These are phyloP conservation scores for Elymnias hypermnestra DNA, from an alignment of 1,140 invertebrate genomes.

Conservation along the genomic window DNA sequence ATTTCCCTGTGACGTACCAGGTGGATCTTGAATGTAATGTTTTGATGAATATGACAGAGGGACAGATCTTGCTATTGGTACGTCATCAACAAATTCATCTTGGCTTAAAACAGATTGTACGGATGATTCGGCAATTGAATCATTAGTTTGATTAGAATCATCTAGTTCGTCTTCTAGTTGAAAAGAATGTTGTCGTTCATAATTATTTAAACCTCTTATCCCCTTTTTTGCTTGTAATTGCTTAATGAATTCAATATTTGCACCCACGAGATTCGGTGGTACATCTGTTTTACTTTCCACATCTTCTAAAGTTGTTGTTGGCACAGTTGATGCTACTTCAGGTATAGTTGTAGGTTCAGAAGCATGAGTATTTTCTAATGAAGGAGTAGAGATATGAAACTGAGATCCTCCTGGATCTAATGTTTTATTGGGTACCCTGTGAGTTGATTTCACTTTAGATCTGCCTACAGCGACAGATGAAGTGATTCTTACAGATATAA, in stretches of 20 bases:
- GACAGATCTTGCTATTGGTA: slow-evolving; percentile 46
- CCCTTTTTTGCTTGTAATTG: slow-evolving; percentile 63
- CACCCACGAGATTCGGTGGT: slow-evolving; percentile 45
- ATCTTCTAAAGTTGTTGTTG: slow-evolving; percentile 24
- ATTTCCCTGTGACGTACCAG: slow-evolving; percentile 31
- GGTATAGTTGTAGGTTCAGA: slow-evolving; percentile 14
- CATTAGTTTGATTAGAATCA: slow-evolving; percentile 26
- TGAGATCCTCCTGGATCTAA: not conserved
- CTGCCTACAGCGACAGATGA: slow-evolving; percentile 69
- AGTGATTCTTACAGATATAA: slow-evolving; percentile 73
- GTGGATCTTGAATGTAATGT: slow-evolving; percentile 43
- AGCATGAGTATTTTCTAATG: slow-evolving; percentile 14
- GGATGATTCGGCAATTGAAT: slow-evolving; percentile 44
- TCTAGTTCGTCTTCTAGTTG: slow-evolving; percentile 20
- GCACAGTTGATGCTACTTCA: slow-evolving; percentile 22
- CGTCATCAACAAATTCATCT: slow-evolving; percentile 35
- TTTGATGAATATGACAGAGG: slow-evolving; percentile 42
- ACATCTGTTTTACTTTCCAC: slow-evolving; percentile 30
- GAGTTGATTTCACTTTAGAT: slow-evolving; percentile 32
- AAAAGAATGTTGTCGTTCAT: slow-evolving; percentile 40
- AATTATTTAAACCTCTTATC: slow-evolving; percentile 32
- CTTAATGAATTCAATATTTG: slow-evolving; percentile 64
- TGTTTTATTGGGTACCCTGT: slow-evolving; percentile 10
- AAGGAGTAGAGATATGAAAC: slow-evolving; percentile 15
- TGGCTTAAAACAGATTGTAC: slow-evolving; percentile 36